A percentile compares a stretch with the other conserved stretches of the same genome.
Evolutionary conservation across 2,797 vertebrate genomes (phyloP).

Genomic region (Protosalanx chinensis): DNA sequence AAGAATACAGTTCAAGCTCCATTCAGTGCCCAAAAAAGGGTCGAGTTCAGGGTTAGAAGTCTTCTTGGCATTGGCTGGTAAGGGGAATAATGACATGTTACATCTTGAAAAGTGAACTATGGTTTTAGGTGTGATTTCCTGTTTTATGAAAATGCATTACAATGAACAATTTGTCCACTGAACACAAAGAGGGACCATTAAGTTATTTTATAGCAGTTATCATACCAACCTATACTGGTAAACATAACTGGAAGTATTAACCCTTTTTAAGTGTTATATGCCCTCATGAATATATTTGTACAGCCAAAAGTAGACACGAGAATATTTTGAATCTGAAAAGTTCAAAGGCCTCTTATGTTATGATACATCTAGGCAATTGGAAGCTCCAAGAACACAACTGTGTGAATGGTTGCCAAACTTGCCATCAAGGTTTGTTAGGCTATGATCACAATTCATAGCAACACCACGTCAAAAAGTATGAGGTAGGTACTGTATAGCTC

Average conservation of each 20-base stretch:
- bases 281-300: conserved; percentile 44
- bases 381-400: too few relatives aligned
- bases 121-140: conserved; percentile 41
- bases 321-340: conserved; percentile 53
- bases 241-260: conserved; percentile 55
- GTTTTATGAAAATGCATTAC: conserved; percentile 35
- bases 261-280: conserved; percentile 56
- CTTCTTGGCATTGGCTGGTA: conserved; percentile 6
- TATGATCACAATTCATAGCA: neutral
- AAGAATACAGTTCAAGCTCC: conserved; percentile 37
- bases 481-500: conserved; percentile 19
- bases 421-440: too few relatives aligned
- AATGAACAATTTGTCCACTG: conserved; percentile 35
- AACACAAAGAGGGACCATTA: conserved; percentile 24
- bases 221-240: conserved; percentile 36
- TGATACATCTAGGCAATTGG: neutral
- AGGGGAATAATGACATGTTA: conserved; percentile 29
- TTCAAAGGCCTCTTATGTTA: conserved; percentile 28
- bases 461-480: neutral
- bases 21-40: conserved; percentile 35
- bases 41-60: conserved; percentile 31
- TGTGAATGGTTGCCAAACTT: too few relatives aligned
- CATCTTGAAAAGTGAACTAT: conserved; percentile 31
- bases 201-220: conserved; percentile 40
- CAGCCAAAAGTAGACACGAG: conserved; percentile 41